phyloP scores from a whole-genome alignment of 2,113 vertebrate species.

The Globicephala melas region DNA sequence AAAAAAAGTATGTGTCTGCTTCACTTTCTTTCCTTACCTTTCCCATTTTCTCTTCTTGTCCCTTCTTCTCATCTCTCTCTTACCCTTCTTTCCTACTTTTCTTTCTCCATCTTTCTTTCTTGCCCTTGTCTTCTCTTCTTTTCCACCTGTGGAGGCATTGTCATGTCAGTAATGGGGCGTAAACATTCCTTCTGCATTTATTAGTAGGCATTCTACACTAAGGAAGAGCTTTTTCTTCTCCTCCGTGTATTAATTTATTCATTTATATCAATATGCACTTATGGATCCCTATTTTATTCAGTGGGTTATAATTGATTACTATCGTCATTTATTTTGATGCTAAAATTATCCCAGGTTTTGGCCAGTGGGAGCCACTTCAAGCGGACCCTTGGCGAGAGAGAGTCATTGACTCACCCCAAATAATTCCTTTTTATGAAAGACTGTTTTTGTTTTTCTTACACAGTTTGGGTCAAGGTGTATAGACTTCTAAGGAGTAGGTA shows the following conservation, averaged over 20 bases:
- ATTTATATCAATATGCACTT: background rate
- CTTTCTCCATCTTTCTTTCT: background rate
- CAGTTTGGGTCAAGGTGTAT: background rate
- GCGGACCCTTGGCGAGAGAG: background rate
- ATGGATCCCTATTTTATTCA: background rate
- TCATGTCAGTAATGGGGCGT: background rate
- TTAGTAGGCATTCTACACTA: background rate
- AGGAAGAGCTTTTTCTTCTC: background rate
- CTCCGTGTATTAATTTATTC: background rate
- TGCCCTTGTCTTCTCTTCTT: background rate
- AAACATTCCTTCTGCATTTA: background rate
- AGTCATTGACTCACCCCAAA: background rate
- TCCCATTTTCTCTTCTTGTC: background rate
- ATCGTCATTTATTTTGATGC: background rate
- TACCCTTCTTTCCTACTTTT: background rate
- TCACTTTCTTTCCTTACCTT: background rate
- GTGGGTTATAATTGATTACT: background rate
- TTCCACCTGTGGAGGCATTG: background rate
- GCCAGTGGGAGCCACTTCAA: background rate
- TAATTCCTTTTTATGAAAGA: background rate
- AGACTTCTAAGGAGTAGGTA: background rate
- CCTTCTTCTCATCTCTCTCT: background rate
- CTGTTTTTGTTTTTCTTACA: background rate
- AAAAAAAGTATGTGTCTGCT: slow-evolving; percentile 84
- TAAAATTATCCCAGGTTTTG: background rate